These are phyloP conservation scores for Oceanodroma tethys DNA, from an alignment of 2,113 vertebrate genomes.

Conservation along the genomic window DNA sequence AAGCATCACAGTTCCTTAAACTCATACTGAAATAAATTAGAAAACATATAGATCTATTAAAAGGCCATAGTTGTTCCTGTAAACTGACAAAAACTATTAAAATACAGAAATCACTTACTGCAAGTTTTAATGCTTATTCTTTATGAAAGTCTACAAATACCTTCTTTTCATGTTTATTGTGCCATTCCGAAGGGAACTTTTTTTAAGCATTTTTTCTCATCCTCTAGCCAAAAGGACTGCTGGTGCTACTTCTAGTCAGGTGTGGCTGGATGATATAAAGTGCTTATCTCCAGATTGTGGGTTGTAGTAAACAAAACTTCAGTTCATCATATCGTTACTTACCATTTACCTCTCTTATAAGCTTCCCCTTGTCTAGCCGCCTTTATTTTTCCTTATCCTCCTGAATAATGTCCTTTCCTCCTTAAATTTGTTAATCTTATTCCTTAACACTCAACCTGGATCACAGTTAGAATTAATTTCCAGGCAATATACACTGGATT, in stretches of 20 bases:
- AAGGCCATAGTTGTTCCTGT: not conserved
- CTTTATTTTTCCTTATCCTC: not conserved
- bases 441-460: not conserved
- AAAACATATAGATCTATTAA: not conserved
- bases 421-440: not conserved
- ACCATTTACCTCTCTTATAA: not conserved
- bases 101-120: not conserved
- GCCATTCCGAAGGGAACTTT: not conserved
- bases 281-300: accelerated
- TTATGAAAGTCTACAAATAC: not conserved
- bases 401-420: not conserved
- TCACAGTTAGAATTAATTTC: not conserved
- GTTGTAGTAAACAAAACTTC: not conserved
- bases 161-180: not conserved
- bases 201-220: not conserved
- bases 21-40: not conserved
- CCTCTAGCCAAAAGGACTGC: not conserved
- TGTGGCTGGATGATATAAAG: not conserved
- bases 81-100: not conserved
- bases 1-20: not conserved
- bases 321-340: not conserved
- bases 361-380: not conserved
- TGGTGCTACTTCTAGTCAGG: not conserved
- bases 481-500: not conserved
- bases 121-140: not conserved